Conservation (phyloP, 2,888 invertebrate species). For the Tenthredo amoena region DNA sequence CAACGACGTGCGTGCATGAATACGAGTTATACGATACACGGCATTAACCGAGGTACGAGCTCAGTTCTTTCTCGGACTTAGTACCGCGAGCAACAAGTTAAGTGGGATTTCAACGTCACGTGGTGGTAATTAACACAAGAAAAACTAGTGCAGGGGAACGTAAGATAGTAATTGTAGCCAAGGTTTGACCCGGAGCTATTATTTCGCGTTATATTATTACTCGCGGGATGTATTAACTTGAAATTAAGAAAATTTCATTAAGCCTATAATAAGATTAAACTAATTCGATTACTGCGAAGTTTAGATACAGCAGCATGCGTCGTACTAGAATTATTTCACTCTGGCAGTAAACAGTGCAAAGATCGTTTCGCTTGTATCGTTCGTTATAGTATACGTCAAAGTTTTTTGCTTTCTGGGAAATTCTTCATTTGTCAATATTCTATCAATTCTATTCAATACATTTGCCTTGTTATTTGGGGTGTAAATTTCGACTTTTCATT, state of each 20-base stretch:
- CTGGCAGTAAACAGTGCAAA: not conserved
- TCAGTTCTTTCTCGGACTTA: constrained; percentile 38
- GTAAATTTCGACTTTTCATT: not conserved
- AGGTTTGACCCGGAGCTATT: not conserved
- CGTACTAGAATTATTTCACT: not conserved
- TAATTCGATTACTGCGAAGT: constrained; percentile 20
- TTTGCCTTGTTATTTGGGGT: not conserved
- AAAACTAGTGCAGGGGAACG: not conserved
- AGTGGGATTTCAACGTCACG: constrained; percentile 39
- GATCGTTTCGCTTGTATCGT: not conserved
- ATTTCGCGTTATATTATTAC: not conserved
- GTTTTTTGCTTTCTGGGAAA: not conserved
- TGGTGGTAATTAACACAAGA: constrained; percentile 26
- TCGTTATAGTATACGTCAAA: not conserved
- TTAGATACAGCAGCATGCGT: not conserved
- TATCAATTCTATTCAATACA: not conserved
- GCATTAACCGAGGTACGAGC: constrained; percentile 21
- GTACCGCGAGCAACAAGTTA: constrained; percentile 35
- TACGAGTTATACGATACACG: constrained; percentile 14
- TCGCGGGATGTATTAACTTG: not conserved
- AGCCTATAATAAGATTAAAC: constrained; percentile 23
- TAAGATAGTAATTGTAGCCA: not conserved
- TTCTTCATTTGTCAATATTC: not conserved
- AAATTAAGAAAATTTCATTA: constrained; percentile 6
- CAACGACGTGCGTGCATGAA: constrained; percentile 8